Base-by-base conservation (phyloP, 92 coral and sea anemone species). In the Palythoa heliodiscus region DNA sequence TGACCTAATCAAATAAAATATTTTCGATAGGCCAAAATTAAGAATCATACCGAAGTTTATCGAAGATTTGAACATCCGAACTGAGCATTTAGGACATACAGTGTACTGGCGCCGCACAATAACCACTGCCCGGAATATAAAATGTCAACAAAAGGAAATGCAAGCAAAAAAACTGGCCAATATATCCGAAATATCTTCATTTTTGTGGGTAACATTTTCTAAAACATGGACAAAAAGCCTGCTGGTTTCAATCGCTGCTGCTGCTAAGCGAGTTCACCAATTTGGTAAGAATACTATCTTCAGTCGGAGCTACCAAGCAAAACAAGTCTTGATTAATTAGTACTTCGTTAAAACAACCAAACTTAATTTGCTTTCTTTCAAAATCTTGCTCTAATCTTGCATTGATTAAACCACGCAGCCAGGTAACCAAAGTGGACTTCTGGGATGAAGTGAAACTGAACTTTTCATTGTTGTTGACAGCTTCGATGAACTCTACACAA, bases 401-500 rank as follows among this genome's bases (percentile, higher is more conserved):
- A 12, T 71, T 58, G 5, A 19, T 63, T 24, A 71, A 72, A 71
- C 37, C 86, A 19, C 71, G 70, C 81, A 85, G 70, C 77, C 83
- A 87, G 39, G 61, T n/a, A 47, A 47, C 63, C 72, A 89, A 78
- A 20, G 71, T 78, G 15, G 73, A 69, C 69, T 57, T 85, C 61
- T 84, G 82, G 10, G 54, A 60, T 29, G 84, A 20, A 11, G 82
- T 70, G 77, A 89, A 52, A 15, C 69, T 25, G 22, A 47, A 82
- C 13, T 77, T 68, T 60, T 47, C 70, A 53, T 54, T 16, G 75
- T 61, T 77, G 71, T 38, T 64, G 52, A 89, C 19, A 25, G 82
- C 67, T 47, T 19, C 2, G 50, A 89, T 60, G 82, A 89, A 85
- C 37, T 68, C 84, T 47, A 66, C 43, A 47, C 84, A 80, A 40